Evolutionary conservation across 2,797 vertebrate genomes (phyloP).

Genomic region (Acanthurus leucopareius): DNA sequence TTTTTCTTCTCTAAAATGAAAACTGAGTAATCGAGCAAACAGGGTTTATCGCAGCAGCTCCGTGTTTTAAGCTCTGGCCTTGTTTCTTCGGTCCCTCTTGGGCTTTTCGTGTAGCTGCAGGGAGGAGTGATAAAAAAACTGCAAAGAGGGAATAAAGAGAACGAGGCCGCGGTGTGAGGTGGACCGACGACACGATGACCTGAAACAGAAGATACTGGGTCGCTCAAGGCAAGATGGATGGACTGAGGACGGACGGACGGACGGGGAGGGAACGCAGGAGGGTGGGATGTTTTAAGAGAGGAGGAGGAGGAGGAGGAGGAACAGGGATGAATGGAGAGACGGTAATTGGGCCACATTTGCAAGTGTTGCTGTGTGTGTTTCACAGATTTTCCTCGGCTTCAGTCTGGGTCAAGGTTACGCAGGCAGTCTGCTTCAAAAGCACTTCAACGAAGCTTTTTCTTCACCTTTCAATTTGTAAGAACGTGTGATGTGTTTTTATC

Average conservation of each 20-base stretch:
- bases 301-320: neutral
- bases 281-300: neutral
- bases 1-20: conserved; percentile 21
- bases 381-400: conserved; percentile 35
- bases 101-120: conserved; percentile 39
- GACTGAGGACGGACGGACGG: conserved; percentile 12
- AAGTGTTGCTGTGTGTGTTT: conserved; percentile 43
- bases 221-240: conserved; percentile 59
- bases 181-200: conserved; percentile 38
- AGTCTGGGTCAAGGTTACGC: conserved; percentile 71
- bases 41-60: conserved; percentile 20
- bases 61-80: conserved; percentile 47
- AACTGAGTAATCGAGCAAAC: neutral
- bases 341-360: conserved; percentile 57
- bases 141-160: conserved; percentile 45
- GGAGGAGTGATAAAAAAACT: conserved; percentile 19
- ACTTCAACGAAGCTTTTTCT: conserved; percentile 11
- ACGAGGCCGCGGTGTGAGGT: conserved; percentile 41
- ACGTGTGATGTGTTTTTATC: neutral
- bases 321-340: conserved; percentile 18
- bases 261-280: conserved; percentile 37
- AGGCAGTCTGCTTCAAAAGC: conserved; percentile 4
- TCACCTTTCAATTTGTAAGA: neutral
- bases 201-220: conserved; percentile 54
- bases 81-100: conserved; percentile 39